Evolutionary conservation across 2,113 vertebrate species (phyloP).

Genomic region (Motacilla alba): DNA sequence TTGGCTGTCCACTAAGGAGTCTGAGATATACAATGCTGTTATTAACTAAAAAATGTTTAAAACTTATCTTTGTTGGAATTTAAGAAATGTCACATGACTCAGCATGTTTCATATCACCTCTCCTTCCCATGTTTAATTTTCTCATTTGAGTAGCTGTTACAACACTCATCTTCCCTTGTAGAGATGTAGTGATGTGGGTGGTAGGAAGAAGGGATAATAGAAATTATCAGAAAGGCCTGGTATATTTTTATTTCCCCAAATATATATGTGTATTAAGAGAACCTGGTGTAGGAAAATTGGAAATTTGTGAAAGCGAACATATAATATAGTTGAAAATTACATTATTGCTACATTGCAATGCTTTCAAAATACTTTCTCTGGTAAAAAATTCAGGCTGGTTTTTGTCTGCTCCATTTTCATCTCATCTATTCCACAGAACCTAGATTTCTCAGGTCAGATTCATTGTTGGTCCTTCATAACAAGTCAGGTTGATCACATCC

Average conservation of each 20-base stretch:
- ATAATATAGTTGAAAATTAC: not conserved
- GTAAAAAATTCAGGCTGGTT: not conserved
- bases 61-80: not conserved
- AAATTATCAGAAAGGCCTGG: not conserved
- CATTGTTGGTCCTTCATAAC: rapidly evolving
- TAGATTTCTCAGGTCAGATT: not conserved
- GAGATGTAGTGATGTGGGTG: not conserved
- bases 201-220: not conserved
- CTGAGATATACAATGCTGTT: not conserved
- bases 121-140: not conserved
- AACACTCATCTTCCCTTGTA: not conserved
- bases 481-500: not conserved
- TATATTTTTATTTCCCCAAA: not conserved
- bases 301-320: not conserved
- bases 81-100: not conserved
- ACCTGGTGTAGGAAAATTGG: not conserved
- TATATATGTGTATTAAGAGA: not conserved
- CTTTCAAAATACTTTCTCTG: not conserved
- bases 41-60: not conserved
- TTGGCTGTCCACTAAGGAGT: not conserved
- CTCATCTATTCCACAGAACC: not conserved
- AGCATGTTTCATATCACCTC: not conserved
- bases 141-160: not conserved
- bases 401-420: not conserved
- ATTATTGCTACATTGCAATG: not conserved